Evolutionary conservation across 2,113 vertebrate species (phyloP).

Genomic region (Struthidea cinerea): DNA sequence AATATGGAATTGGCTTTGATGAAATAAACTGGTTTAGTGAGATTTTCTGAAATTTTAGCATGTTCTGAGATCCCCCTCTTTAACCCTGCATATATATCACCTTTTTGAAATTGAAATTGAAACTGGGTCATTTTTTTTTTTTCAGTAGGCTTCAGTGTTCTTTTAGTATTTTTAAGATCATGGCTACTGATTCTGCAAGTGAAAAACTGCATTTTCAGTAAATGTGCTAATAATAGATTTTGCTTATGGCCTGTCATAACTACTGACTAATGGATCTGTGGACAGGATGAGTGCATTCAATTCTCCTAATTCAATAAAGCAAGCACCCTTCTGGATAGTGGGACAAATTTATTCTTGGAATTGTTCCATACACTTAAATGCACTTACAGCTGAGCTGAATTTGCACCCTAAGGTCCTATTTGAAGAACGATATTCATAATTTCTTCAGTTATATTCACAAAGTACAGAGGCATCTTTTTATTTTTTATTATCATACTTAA

Average conservation of each 20-base stretch:
- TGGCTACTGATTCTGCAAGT: background rate
- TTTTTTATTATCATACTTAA: background rate
- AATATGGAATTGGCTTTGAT: conserved; percentile 2
- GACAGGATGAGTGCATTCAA: background rate
- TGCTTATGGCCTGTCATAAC: background rate
- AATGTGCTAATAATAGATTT: conserved; percentile 14
- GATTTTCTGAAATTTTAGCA: background rate
- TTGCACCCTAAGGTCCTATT: background rate
- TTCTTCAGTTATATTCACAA: background rate
- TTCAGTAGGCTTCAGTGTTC: background rate
- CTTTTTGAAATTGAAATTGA: background rate
- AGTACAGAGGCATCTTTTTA: background rate
- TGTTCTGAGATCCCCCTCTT: background rate
- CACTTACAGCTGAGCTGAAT: background rate
- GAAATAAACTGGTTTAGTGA: background rate
- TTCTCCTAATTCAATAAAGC: conserved; percentile 25
- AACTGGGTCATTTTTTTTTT: background rate
- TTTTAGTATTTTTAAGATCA: background rate
- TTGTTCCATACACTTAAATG: background rate
- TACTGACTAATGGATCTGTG: conserved; percentile 15
- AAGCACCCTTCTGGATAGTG: background rate
- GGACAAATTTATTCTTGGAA: conserved; percentile 23
- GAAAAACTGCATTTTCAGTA: conserved; percentile 20
- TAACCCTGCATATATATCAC: background rate
- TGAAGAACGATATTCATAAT: background rate